A percentile compares a stretch with the other conserved stretches of the same genome.
Conservation (phyloP, 2,888 invertebrate genomes). For the Pyrochroa serraticornis region DNA sequence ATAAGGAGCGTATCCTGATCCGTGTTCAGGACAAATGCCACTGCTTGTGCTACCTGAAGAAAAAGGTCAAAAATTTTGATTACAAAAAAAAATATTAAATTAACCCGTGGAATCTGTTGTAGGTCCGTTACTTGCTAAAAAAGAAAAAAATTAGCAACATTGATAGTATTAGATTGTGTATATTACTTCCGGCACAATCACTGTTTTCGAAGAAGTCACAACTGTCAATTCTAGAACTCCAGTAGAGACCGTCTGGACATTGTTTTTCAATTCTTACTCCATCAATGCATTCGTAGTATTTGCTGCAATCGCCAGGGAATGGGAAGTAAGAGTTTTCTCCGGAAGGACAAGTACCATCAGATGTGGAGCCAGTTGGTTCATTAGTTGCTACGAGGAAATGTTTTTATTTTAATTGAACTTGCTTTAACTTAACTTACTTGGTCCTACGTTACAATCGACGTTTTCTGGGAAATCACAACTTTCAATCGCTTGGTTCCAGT, state of each 20-base stretch:
- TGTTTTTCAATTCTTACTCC: conserved; percentile 6
- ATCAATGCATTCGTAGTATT: conserved; percentile 21
- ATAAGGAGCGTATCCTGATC: neutral
- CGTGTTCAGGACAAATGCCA: neutral
- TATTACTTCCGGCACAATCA: too few relatives aligned
- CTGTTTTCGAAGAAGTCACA: conserved; percentile 22
- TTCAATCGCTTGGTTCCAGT: too few relatives aligned
- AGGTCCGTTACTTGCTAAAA: too few relatives aligned
- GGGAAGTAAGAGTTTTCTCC: conserved; percentile 9
- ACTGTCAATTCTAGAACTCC: conserved; percentile 18
- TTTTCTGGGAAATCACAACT: too few relatives aligned
- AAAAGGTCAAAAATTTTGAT: neutral
- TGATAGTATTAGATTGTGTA: too few relatives aligned
- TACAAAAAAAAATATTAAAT: neutral
- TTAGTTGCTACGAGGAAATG: too few relatives aligned
- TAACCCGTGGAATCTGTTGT: conserved; percentile 1
- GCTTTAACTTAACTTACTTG: neutral
- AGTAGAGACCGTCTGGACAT: conserved; percentile 21
- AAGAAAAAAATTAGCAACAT: too few relatives aligned
- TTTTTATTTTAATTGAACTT: too few relatives aligned
- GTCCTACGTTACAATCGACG: too few relatives aligned
- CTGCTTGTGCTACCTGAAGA: neutral
- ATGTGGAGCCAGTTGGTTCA: too few relatives aligned
- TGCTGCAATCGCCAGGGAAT: conserved; percentile 16
- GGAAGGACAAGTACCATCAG: conserved; percentile 12